These are phyloP conservation scores for Masnerella sp. DNA, from an alignment of 2,888 invertebrate species.

Conservation along the genomic window DNA sequence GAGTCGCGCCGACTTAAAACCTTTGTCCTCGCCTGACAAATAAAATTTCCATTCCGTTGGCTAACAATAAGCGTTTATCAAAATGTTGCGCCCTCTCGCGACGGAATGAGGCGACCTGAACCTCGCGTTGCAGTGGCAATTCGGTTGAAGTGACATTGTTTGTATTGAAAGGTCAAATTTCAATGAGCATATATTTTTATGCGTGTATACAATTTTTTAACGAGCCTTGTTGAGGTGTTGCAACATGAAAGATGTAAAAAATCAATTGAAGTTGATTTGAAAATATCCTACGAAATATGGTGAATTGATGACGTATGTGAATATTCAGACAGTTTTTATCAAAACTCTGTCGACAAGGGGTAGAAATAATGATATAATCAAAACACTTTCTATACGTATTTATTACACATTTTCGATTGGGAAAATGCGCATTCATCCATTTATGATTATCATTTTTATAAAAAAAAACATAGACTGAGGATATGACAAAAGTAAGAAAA, in stretches of 20 bases:
- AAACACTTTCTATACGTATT: conserved; percentile 30
- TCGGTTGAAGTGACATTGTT: conserved; percentile 11
- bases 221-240: background rate
- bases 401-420: conserved; percentile 12
- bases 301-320: background rate
- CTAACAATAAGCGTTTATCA: conserved; percentile 2
- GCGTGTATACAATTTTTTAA: conserved; percentile 45
- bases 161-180: conserved; percentile 13
- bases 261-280: conserved; percentile 1
- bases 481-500: background rate
- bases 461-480: background rate
- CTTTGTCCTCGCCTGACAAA: conserved; percentile 23
- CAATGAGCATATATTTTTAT: conserved; percentile 43
- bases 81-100: background rate
- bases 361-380: conserved; percentile 21
- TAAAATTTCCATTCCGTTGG: background rate
- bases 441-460: conserved; percentile 31
- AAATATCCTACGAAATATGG: conserved; percentile 4
- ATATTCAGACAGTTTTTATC: conserved; percentile 15
- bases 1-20: conserved; percentile 10
- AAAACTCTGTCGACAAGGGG: conserved; percentile 1
- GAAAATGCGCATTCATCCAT: conserved; percentile 8
- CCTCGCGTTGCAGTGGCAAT: background rate
- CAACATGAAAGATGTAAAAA: background rate
- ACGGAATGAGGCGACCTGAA: background rate